Evolutionary conservation across 2,113 vertebrate genomes (phyloP).

Genomic region (Labeo catla): DNA sequence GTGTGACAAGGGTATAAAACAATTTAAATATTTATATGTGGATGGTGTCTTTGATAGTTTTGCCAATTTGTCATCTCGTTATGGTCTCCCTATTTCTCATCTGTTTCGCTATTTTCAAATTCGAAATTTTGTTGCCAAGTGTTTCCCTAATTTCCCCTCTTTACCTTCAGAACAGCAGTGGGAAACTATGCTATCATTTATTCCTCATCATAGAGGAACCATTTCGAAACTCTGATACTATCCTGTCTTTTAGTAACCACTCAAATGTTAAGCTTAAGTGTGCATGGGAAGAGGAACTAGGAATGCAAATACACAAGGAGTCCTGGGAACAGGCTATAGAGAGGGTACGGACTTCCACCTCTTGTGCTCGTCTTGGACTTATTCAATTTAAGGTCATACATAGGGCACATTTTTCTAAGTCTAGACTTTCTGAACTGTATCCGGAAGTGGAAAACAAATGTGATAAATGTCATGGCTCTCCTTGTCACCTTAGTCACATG

Average conservation of each 20-base stretch:
- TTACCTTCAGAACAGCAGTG: background rate
- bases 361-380: too few relatives aligned
- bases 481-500: too few relatives aligned
- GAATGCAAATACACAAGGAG: background rate
- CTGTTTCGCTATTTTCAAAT: conserved; percentile 25
- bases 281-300: background rate
- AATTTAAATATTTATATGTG: conserved; percentile 26
- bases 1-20: conserved; percentile 11
- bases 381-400: too few relatives aligned
- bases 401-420: too few relatives aligned
- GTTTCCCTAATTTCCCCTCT: conserved; percentile 13
- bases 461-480: too few relatives aligned
- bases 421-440: too few relatives aligned
- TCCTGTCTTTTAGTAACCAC: background rate
- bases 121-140: conserved; percentile 14
- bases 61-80: conserved; percentile 13
- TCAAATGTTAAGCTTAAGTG: background rate
- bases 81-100: background rate
- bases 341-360: background rate
- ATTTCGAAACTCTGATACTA: background rate
- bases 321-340: conserved; percentile 23
- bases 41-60: conserved; percentile 26
- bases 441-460: too few relatives aligned
- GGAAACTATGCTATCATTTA: conserved; percentile 20
- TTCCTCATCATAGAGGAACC: conserved; percentile 8